Conservation (phyloP, 2,113 vertebrate genomes). For the Miniopterus natalensis region DNA sequence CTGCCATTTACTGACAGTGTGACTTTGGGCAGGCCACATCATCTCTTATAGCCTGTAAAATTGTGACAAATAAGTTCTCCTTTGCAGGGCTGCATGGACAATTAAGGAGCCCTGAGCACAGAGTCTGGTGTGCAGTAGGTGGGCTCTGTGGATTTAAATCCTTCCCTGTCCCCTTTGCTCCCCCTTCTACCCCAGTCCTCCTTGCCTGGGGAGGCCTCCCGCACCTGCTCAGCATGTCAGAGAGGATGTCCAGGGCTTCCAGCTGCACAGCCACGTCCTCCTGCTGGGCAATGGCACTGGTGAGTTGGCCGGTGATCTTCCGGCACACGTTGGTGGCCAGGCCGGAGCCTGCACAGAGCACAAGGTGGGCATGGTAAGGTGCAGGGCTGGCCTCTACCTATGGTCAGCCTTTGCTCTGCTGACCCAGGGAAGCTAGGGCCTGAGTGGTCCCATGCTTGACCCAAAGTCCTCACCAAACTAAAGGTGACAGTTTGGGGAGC, state of each 20-base stretch:
- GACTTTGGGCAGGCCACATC: neutral
- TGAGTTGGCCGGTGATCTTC: constrained; percentile 96
- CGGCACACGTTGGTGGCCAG: constrained; percentile 94
- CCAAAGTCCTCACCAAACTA: neutral
- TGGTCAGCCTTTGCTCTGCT: neutral
- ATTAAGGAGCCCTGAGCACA: neutral
- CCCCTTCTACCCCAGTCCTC: neutral
- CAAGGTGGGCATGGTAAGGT: neutral
- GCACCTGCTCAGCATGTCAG: constrained; percentile 97
- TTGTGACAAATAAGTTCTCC: neutral
- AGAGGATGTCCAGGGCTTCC: constrained; percentile 98
- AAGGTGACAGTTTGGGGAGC: neutral
- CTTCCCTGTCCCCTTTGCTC: neutral
- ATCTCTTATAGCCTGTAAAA: neutral
- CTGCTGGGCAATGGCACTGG: constrained; percentile 94
- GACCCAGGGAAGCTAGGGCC: neutral
- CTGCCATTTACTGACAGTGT: neutral
- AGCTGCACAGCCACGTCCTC: constrained; percentile 96
- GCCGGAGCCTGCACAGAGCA: constrained; percentile 87
- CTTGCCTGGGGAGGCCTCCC: neutral
- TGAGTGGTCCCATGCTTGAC: neutral
- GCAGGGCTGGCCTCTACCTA: neutral
- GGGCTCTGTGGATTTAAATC: neutral
- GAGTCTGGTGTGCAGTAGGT: neutral
- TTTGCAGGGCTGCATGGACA: neutral